phyloP scores from a whole-genome alignment of 2,888 invertebrate genomes.

The Mantis religiosa region DNA sequence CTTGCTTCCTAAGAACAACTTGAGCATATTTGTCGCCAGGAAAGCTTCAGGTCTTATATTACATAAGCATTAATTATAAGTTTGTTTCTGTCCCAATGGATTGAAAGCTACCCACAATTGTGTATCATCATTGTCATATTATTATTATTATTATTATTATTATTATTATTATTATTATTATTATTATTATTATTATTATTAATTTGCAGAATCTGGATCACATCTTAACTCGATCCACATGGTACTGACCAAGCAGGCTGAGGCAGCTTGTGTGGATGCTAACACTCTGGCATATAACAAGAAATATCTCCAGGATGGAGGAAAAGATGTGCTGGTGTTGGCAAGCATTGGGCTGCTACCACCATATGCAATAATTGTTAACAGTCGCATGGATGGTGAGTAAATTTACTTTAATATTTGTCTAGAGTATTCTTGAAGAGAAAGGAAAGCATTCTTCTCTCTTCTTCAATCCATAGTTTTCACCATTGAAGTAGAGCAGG shows the following conservation, averaged over 20 bases:
- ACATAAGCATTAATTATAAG: too few relatives aligned
- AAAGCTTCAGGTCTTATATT: too few relatives aligned
- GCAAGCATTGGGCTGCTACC: constrained; percentile 63
- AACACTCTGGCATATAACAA: constrained; percentile 54
- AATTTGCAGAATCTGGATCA: constrained; percentile 51
- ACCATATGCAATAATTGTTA: constrained; percentile 61
- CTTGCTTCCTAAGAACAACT: too few relatives aligned
- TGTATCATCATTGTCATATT: too few relatives aligned
- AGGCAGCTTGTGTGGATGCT: constrained; percentile 62
- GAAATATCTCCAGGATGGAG: constrained; percentile 54
- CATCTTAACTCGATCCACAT: constrained; percentile 59
- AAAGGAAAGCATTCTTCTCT: too few relatives aligned
- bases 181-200: neutral
- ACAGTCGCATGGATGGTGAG: constrained; percentile 54
- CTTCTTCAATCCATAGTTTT: too few relatives aligned
- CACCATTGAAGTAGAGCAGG: too few relatives aligned
- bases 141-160: too few relatives aligned
- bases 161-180: neutral
- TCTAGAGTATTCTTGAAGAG: too few relatives aligned
- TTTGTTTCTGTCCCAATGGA: too few relatives aligned
- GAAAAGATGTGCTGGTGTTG: constrained; percentile 54
- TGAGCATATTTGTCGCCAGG: too few relatives aligned
- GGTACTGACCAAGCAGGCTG: constrained; percentile 58
- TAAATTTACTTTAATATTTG: neutral
- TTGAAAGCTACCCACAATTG: too few relatives aligned